Evolutionary conservation across 2,888 invertebrate genomes (phyloP).

Genomic region (Cloeon dipterum): DNA sequence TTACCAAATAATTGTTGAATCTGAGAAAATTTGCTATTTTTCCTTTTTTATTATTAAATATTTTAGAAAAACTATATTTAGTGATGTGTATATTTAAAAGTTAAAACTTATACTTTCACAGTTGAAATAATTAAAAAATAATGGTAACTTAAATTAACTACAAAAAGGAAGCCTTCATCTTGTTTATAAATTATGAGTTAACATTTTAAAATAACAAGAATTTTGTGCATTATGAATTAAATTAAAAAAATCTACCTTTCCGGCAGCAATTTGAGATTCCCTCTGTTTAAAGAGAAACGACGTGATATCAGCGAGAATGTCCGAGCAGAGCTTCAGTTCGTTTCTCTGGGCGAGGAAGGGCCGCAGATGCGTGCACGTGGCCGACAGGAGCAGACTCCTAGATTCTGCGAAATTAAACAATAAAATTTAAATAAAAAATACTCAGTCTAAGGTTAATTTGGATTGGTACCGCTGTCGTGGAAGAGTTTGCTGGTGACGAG

Average conservation of each 20-base stretch:
- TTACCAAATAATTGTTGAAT: background rate
- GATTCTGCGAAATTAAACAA: conserved; percentile 35
- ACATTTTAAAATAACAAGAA: no score
- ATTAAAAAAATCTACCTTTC: conserved; percentile 13
- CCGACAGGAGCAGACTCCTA: conserved; percentile 55
- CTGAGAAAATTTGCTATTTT: background rate
- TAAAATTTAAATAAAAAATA: conserved; percentile 6
- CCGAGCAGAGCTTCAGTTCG: conserved; percentile 62
- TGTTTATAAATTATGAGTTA: no score
- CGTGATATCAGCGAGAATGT: conserved; percentile 68
- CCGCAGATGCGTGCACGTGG: conserved; percentile 65
- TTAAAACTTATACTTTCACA: no score
- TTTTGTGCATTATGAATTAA: no score
- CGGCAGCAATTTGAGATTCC: conserved; percentile 20
- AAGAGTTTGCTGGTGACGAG: conserved; percentile 51
- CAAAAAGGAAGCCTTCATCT: no score
- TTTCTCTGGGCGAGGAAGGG: conserved; percentile 60
- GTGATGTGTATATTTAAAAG: no score
- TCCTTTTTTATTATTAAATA: no score
- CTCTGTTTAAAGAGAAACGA: conserved; percentile 31
- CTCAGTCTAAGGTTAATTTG: background rate
- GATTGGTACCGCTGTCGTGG: conserved; percentile 34
- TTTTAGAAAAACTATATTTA: no score
- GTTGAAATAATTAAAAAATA: no score
- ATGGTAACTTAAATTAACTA: no score